Evolutionary conservation across 1,140 invertebrate species (phyloP).

Genomic region (Drosophila elegans): DNA sequence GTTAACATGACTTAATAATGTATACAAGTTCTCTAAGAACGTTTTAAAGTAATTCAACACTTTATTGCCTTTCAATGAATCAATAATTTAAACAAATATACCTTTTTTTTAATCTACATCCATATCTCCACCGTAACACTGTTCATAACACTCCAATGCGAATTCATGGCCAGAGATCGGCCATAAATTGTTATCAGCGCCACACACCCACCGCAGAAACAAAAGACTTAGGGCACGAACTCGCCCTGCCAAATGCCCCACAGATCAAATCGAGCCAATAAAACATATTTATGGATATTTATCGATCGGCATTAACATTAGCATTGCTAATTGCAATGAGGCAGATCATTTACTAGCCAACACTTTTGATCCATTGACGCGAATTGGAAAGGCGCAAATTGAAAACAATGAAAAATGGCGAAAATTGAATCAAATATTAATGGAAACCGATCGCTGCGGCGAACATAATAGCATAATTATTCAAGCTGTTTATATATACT

Average conservation of each 20-base stretch:
- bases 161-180: constrained; percentile 49
- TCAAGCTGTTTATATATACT: constrained; percentile 34
- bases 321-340: constrained; percentile 70
- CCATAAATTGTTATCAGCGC: constrained; percentile 50
- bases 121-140: constrained; percentile 1
- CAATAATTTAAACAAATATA: constrained; percentile 1
- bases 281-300: constrained; percentile 71
- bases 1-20: no score
- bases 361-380: constrained; percentile 47
- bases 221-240: constrained; percentile 81
- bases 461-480: constrained; percentile 69
- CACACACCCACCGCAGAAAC: constrained; percentile 47
- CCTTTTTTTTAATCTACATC: constrained; percentile 22
- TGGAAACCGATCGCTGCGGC: constrained; percentile 5
- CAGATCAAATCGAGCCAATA: constrained; percentile 30
- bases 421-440: constrained; percentile 34
- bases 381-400: constrained; percentile 69
- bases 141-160: constrained; percentile 13
- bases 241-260: constrained; percentile 37
- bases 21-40: no score
- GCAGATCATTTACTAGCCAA: constrained; percentile 59
- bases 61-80: neutral
- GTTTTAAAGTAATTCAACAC: no score
- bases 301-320: constrained; percentile 44
- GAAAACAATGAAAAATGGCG: constrained; percentile 58